These are phyloP conservation scores for Volucella inflata DNA, from an alignment of 2,888 invertebrate species.

Conservation along the genomic window DNA sequence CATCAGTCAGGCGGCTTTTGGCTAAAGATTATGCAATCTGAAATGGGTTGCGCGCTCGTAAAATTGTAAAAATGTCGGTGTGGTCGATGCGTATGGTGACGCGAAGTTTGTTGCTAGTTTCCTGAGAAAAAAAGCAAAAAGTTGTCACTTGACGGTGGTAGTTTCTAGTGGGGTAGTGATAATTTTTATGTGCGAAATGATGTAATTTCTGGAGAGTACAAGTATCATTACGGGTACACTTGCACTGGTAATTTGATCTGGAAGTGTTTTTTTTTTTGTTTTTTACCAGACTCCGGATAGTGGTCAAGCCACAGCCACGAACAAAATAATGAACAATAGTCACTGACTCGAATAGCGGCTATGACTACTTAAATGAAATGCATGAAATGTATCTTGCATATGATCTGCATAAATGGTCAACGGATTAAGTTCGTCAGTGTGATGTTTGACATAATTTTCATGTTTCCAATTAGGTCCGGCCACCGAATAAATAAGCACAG, in stretches of 20 bases:
- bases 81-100: conserved; percentile 19
- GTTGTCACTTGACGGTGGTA: conserved; percentile 16
- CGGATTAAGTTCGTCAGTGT: conserved; percentile 39
- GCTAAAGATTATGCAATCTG: conserved; percentile 54
- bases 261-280: conserved; percentile 15
- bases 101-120: conserved; percentile 12
- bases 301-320: background rate
- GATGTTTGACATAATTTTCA: conserved; percentile 48
- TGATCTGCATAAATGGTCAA: conserved; percentile 61
- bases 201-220: conserved; percentile 18
- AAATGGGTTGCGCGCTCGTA: conserved; percentile 33
- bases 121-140: conserved; percentile 9
- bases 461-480: conserved; percentile 25
- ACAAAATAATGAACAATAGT: background rate
- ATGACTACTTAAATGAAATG: conserved; percentile 30
- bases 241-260: background rate
- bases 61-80: conserved; percentile 33
- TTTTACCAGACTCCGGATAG: background rate
- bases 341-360: background rate
- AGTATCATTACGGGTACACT: too few species aligned
- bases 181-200: conserved; percentile 45
- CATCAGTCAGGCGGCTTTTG: conserved; percentile 40
- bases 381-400: conserved; percentile 47
- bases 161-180: conserved; percentile 17
- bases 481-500: conserved; percentile 8